Evolutionary conservation across 2,888 invertebrate species (phyloP).

Genomic region (Orthonevra nobilis): DNA sequence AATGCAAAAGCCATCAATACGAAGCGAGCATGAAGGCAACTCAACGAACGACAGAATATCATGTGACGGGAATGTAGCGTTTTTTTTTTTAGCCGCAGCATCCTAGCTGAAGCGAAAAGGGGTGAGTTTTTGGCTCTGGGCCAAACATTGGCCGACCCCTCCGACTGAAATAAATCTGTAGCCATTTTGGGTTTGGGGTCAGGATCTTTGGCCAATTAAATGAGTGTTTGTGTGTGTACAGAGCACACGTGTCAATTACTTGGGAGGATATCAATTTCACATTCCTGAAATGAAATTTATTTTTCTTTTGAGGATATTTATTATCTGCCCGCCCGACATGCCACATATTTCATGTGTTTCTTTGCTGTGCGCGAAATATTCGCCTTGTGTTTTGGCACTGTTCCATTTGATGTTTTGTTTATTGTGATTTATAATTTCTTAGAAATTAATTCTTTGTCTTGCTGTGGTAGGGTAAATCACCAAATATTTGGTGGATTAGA

Average conservation of each 20-base stretch:
- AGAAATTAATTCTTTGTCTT: conserved; percentile 6
- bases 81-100: not conserved
- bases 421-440: conserved; percentile 30
- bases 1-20: conserved; percentile 19
- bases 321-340: conserved; percentile 22
- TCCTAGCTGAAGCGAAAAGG: conserved; percentile 38
- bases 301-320: conserved; percentile 34
- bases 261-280: conserved; percentile 51
- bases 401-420: conserved; percentile 23
- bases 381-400: conserved; percentile 27
- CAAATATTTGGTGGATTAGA: not conserved
- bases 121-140: conserved; percentile 54
- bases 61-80: conserved; percentile 16
- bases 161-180: conserved; percentile 14
- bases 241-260: conserved; percentile 55
- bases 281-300: conserved; percentile 40
- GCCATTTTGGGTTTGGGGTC: not conserved
- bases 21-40: not conserved
- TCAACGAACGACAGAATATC: conserved; percentile 20
- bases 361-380: conserved; percentile 7
- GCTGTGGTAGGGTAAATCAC: not conserved
- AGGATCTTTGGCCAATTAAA: no score
- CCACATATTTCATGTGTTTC: conserved; percentile 36
- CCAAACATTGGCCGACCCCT: conserved; percentile 31
- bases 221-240: conserved; percentile 2